A percentile compares a stretch with the other conserved stretches of the same genome.
Evolutionary conservation across 2,888 invertebrate genomes (phyloP).

Genomic region (Conistra vaccinii): DNA sequence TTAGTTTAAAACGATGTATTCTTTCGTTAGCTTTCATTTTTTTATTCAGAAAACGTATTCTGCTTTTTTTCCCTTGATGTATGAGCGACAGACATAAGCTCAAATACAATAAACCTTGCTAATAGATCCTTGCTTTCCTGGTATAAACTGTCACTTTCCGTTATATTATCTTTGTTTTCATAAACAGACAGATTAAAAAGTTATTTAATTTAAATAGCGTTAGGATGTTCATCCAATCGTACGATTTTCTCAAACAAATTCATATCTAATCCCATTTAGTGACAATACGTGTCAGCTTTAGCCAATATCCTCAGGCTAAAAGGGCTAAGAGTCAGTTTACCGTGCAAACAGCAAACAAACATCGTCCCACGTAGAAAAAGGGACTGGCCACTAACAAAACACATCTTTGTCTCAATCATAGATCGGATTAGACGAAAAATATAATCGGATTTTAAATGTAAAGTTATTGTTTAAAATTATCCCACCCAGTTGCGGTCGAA

Average conservation of each 20-base stretch:
- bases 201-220: slow-evolving; percentile 45
- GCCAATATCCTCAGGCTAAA: slow-evolving; percentile 32
- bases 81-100: neutral
- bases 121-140: slow-evolving; percentile 13
- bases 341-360: slow-evolving; percentile 64
- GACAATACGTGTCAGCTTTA: slow-evolving; percentile 57
- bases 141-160: slow-evolving; percentile 31
- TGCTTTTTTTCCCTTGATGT: neutral
- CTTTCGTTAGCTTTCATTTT: neutral
- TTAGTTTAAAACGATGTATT: neutral
- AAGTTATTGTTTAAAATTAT: slow-evolving; percentile 82
- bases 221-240: slow-evolving; percentile 42
- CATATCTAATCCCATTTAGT: slow-evolving; percentile 56
- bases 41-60: neutral
- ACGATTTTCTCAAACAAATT: slow-evolving; percentile 35
- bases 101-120: slow-evolving; percentile 5
- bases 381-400: slow-evolving; percentile 73
- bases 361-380: slow-evolving; percentile 70
- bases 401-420: slow-evolving; percentile 74
- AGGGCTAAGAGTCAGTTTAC: slow-evolving; percentile 58
- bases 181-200: slow-evolving; percentile 28
- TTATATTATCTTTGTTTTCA: slow-evolving; percentile 26
- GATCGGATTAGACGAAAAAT: slow-evolving; percentile 77
- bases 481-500: slow-evolving; percentile 75
- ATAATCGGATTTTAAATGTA: slow-evolving; percentile 86